Base-by-base conservation (phyloP, 2,113 vertebrate genomes). In the Tragelaphus strepsiceros region DNA sequence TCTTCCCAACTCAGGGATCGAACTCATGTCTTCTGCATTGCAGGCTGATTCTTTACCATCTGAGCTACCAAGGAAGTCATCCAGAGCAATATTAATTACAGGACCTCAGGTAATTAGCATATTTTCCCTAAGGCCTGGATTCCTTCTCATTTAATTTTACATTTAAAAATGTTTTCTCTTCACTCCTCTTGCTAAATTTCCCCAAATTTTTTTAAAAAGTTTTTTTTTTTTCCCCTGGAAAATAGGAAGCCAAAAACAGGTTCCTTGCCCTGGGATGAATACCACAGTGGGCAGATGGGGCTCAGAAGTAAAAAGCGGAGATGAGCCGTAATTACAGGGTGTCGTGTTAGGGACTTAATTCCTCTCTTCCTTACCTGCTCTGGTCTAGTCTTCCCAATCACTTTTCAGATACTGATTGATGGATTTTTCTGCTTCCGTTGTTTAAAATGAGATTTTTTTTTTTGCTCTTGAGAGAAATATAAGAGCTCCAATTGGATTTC, bases 71-170 rank as follows among this genome's bases (percentile, higher is more conserved):
- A 19, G 64, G n/a, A 35, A 71, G 46, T 95, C 94, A 12, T 67
- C 58, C 17, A 97, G 92, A 97, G 12, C 22, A 0, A 28, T 97
- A 53, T 97, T 96, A 94, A 46, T 35, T 84, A 92, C 74, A 90
- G 54, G n/a, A 85, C 91, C 92, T 95, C 13, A 98, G 82, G 35
- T 94, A 96, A 97, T 97, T 98, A 96, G 26, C 30, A 90, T 92
- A 2, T 61, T n/a, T 86, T 61, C 35, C 53, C 51, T 15, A 74
- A 74, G 54, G 9, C 9, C n/a, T 67, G 46, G 3, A 19, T 92
- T 30, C n/a, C 67, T 86, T 46, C 30, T 93, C 16, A 90, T 35
- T 97, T 92, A 32, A 67, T 59, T 81, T 90, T 85, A 87, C 87
- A 81, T 22, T 51, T 14, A 86, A 46, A 95, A 43, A 22, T 22